Evolutionary conservation across 2,888 invertebrate genomes (phyloP).

Genomic region (Lasioglossum marginatum): DNA sequence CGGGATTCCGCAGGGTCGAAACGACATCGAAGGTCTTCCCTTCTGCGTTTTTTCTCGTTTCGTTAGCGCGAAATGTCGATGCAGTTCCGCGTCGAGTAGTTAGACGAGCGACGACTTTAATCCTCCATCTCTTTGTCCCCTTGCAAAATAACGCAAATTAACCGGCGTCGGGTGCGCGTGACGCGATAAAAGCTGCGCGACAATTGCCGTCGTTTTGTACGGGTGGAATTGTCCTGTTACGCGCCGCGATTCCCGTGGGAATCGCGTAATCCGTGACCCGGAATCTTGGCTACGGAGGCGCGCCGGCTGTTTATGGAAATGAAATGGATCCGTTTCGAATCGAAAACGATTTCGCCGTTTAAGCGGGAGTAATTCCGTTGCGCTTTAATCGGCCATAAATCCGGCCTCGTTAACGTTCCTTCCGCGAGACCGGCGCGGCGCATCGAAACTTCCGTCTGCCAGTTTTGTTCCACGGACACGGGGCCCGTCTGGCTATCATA

Average conservation of each 20-base stretch:
- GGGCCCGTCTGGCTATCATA: not conserved
- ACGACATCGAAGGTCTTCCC: not conserved
- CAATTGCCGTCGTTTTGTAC: constrained; percentile 37
- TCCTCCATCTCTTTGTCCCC: constrained; percentile 53
- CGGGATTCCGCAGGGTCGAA: not conserved
- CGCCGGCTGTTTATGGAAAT: constrained; percentile 34
- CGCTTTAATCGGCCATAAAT: constrained; percentile 40
- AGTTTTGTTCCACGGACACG: not conserved
- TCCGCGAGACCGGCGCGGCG: not conserved
- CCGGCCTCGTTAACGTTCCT: constrained; percentile 23
- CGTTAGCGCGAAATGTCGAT: not conserved
- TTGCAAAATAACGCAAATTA: constrained; percentile 61
- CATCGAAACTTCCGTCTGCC: constrained; percentile 13
- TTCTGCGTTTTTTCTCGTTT: not conserved
- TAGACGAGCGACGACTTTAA: constrained; percentile 24
- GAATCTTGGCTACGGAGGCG: constrained; percentile 34
- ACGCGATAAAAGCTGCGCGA: constrained; percentile 39
- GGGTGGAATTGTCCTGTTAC: constrained; percentile 28
- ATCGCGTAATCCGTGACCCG: constrained; percentile 46
- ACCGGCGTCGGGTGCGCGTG: constrained; percentile 21
- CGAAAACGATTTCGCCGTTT: constrained; percentile 29
- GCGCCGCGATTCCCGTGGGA: constrained; percentile 30
- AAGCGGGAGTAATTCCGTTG: constrained; percentile 10
- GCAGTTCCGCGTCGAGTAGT: not conserved
- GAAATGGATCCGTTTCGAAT: constrained; percentile 10